Conservation (phyloP, 2,113 vertebrate genomes). For the Nerophis lumbriciformis region DNA sequence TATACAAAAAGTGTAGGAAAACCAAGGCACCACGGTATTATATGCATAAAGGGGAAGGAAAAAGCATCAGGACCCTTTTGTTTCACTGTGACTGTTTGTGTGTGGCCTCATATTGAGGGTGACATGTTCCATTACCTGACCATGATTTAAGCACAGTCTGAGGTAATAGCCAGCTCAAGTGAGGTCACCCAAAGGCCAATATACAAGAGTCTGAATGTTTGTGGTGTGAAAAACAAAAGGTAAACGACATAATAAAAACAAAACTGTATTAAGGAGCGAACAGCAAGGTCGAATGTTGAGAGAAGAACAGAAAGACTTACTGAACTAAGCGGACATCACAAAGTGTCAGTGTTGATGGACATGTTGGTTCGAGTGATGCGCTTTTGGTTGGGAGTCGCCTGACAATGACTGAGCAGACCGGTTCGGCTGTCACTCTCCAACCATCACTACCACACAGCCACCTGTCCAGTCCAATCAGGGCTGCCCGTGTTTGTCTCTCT, state of each 20-base stretch:
- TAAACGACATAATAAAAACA: conserved; percentile 24
- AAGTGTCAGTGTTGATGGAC: conserved; percentile 44
- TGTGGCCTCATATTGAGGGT: conserved; percentile 35
- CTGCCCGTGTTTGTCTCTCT: conserved; percentile 36
- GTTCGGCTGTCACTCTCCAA: conserved; percentile 42
- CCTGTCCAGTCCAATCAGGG: conserved; percentile 57
- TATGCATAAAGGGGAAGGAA: conserved; percentile 34
- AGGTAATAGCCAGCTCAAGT: conserved; percentile 56
- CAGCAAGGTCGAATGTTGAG: conserved; percentile 24
- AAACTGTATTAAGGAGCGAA: conserved; percentile 26
- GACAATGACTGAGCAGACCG: conserved; percentile 42
- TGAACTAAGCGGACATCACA: conserved; percentile 20
- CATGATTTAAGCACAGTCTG: conserved; percentile 63
- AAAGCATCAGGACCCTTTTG: conserved; percentile 34
- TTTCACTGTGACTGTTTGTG: conserved; percentile 33
- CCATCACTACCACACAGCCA: conserved; percentile 36
- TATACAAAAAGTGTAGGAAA: too few relatives aligned
- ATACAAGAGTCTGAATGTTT: conserved; percentile 27
- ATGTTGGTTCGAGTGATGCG: conserved; percentile 23
- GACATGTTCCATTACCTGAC: conserved; percentile 65
- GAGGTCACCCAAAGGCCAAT: conserved; percentile 57
- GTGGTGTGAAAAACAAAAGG: conserved; percentile 23
- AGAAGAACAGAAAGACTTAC: conserved; percentile 20
- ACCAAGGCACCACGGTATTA: conserved; percentile 17
- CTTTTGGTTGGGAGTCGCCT: conserved; percentile 27